Evolutionary conservation across 2,888 invertebrate genomes (phyloP).

Genomic region (Drosophila mimica): DNA sequence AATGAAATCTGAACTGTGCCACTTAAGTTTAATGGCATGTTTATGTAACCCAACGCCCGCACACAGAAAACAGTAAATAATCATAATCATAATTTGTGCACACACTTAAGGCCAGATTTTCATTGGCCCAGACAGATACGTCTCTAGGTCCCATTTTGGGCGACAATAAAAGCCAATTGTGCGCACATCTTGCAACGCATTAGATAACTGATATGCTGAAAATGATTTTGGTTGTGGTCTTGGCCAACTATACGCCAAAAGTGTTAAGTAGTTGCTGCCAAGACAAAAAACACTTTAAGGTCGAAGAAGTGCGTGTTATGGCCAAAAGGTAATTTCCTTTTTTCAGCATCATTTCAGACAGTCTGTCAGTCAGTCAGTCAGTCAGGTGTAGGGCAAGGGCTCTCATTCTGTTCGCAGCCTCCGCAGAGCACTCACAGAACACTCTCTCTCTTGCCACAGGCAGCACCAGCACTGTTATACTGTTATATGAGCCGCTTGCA

Average conservation of each 20-base stretch:
- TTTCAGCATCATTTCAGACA: conserved; percentile 6
- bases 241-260: conserved; percentile 34
- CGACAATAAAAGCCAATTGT: conserved; percentile 58
- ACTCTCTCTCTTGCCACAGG: neutral
- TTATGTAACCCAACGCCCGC: conserved; percentile 64
- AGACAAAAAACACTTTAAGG: conserved; percentile 25
- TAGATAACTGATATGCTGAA: conserved; percentile 44
- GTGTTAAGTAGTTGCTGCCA: conserved; percentile 47
- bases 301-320: conserved; percentile 41
- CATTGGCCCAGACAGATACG: neutral
- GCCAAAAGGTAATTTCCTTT: conserved; percentile 48
- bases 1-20: conserved; percentile 54
- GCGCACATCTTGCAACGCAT: conserved; percentile 19
- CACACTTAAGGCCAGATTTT: conserved; percentile 15
- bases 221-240: conserved; percentile 40
- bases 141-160: neutral
- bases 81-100: conserved; percentile 68
- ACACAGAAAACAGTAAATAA: conserved; percentile 57
- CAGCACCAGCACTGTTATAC: conserved; percentile 40
- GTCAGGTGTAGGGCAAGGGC: conserved; percentile 38
- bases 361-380: neutral
- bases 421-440: conserved; percentile 14
- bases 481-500: conserved; percentile 62
- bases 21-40: conserved; percentile 77
- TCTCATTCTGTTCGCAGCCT: conserved; percentile 26